Conservation (phyloP, 2,113 vertebrate species). For the Potamarius usumacintae region DNA sequence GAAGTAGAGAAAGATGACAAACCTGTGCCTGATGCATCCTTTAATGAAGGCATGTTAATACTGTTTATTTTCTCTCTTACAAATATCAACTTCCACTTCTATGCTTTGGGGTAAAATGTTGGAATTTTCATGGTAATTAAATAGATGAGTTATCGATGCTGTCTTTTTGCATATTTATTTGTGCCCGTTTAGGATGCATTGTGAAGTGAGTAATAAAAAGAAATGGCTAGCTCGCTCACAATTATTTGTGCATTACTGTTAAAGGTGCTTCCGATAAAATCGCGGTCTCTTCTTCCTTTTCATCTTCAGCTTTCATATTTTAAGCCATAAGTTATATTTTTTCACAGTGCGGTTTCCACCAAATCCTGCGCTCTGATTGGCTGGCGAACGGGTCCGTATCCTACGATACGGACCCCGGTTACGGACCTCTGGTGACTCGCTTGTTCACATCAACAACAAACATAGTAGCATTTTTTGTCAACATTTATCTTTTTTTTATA, state of each 20-base stretch:
- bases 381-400: too few relatives aligned
- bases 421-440: too few relatives aligned
- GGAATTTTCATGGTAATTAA: not conserved
- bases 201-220: not conserved
- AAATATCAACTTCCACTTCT: not conserved
- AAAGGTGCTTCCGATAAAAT: not conserved
- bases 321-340: not conserved
- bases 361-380: too few relatives aligned
- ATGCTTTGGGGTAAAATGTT: not conserved
- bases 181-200: not conserved
- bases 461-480: too few relatives aligned
- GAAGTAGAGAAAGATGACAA: slow-evolving; percentile 5
- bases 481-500: too few relatives aligned
- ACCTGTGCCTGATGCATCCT: not conserved
- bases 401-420: too few relatives aligned
- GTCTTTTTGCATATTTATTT: not conserved
- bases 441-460: too few relatives aligned
- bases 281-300: not conserved
- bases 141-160: not conserved
- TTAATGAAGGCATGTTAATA: slow-evolving; percentile 16
- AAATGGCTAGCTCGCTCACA: not conserved
- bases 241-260: not conserved
- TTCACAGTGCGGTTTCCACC: too few relatives aligned
- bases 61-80: not conserved
- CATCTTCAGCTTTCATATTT: not conserved